These are phyloP conservation scores for Eurytoma adleriae DNA, from an alignment of 2,888 invertebrate species.

Conservation along the genomic window DNA sequence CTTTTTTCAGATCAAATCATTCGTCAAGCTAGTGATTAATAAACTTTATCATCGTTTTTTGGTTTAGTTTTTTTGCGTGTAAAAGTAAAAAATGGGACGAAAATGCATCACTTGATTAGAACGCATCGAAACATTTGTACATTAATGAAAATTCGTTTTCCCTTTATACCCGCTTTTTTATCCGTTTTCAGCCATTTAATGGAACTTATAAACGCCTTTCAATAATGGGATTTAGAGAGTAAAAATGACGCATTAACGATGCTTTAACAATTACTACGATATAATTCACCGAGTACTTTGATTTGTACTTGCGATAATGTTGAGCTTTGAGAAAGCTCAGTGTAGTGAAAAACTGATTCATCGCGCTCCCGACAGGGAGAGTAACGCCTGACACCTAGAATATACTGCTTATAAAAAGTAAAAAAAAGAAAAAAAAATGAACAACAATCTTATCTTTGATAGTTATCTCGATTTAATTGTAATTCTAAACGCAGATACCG, in stretches of 20 bases:
- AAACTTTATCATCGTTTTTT: constrained; percentile 3
- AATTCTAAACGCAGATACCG: constrained; percentile 28
- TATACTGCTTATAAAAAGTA: constrained; percentile 45
- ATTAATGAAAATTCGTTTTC: constrained; percentile 51
- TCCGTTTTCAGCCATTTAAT: background rate
- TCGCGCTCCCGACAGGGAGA: constrained; percentile 31
- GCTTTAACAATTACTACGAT: constrained; percentile 45
- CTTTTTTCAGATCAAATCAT: constrained; percentile 60
- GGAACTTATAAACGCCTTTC: constrained; percentile 1
- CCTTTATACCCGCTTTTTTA: constrained; percentile 33
- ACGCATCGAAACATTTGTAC: constrained; percentile 59
- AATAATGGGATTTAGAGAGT: constrained; percentile 25
- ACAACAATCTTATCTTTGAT: constrained; percentile 34
- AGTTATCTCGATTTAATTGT: constrained; percentile 15
- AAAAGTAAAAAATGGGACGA: constrained; percentile 57
- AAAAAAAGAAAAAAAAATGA: constrained; percentile 32
- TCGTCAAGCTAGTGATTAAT: constrained; percentile 45
- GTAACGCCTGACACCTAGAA: constrained; percentile 18
- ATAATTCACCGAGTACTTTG: constrained; percentile 52
- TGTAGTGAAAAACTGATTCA: constrained; percentile 35
- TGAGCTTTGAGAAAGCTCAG: constrained; percentile 30
- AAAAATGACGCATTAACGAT: constrained; percentile 42
- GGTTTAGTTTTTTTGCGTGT: constrained; percentile 37
- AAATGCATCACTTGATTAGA: constrained; percentile 39
- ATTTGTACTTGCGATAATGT: constrained; percentile 51